These are phyloP conservation scores for Megaustenia siamemsis DNA, from an alignment of 2,888 invertebrate genomes.

Conservation along the genomic window DNA sequence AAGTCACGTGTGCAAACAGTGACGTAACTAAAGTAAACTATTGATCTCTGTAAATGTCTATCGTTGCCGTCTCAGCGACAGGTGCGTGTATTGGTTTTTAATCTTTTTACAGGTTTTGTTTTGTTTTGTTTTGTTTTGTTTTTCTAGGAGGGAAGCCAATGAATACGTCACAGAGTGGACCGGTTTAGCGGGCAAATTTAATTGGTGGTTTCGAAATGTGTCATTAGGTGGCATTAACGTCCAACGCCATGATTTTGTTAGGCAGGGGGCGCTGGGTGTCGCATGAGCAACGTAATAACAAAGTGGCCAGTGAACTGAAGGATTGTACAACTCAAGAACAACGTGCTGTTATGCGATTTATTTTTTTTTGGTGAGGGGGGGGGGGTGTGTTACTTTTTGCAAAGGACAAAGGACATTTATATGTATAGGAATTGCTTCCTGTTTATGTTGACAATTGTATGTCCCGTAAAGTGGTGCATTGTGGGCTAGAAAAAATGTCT, in stretches of 20 bases:
- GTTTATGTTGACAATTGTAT: constrained; percentile 22
- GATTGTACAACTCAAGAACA: constrained; percentile 4
- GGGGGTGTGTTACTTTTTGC: too few species aligned
- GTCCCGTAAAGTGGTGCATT: constrained; percentile 17
- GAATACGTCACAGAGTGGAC: not conserved
- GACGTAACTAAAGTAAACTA: too few species aligned
- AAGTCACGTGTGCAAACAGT: too few species aligned
- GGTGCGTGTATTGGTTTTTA: too few species aligned
- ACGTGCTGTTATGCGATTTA: not conserved
- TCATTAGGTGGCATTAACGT: constrained; percentile 1
- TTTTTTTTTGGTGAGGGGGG: too few species aligned
- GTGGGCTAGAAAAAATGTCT: not conserved
- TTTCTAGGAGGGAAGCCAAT: too few species aligned
- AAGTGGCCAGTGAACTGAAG: not conserved
- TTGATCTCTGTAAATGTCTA: too few species aligned
- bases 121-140: too few species aligned
- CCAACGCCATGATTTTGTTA: not conserved
- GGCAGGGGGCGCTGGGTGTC: not conserved
- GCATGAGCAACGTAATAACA: not conserved
- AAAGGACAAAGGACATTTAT: constrained; percentile 20
- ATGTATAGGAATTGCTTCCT: constrained; percentile 19
- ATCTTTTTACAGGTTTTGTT: too few species aligned
- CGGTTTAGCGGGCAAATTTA: not conserved
- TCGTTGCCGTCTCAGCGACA: too few species aligned
- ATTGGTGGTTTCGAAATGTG: constrained; percentile 10